Conservation (phyloP, 2,888 invertebrate genomes). For the Hemaris fuciformis region DNA sequence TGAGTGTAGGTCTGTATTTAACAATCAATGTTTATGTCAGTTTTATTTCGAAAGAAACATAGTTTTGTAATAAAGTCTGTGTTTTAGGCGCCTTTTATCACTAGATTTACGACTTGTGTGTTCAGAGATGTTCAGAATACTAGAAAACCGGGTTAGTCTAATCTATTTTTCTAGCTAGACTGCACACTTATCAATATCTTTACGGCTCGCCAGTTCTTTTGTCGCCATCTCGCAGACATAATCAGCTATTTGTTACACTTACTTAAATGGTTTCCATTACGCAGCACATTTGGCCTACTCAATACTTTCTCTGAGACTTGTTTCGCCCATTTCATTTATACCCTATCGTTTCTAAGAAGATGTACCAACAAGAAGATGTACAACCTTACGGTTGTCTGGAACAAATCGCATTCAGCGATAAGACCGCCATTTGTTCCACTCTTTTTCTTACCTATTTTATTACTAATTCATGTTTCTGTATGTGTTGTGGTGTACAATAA, state of each 20-base stretch:
- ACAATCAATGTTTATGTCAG: background rate
- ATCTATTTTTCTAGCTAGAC: background rate
- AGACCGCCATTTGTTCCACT: no score
- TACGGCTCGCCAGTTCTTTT: background rate
- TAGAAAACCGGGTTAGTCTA: background rate
- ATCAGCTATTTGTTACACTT: background rate
- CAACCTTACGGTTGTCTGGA: no score
- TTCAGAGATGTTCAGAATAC: background rate
- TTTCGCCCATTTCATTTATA: no score
- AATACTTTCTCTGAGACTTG: background rate
- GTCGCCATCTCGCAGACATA: background rate
- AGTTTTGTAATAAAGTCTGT: background rate
- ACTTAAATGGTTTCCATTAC: background rate
- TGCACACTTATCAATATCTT: background rate
- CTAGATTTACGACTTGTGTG: background rate
- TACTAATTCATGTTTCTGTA: no score
- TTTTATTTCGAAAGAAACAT: background rate
- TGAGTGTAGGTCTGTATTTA: no score
- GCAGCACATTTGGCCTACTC: background rate
- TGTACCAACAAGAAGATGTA: no score
- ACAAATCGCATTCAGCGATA: no score
- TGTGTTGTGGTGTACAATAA: no score
- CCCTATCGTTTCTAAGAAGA: no score
- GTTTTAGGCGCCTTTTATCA: background rate
- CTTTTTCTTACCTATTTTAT: no score